Base-by-base conservation (phyloP, 2,113 vertebrate genomes). In the Ammodramus savannarum region DNA sequence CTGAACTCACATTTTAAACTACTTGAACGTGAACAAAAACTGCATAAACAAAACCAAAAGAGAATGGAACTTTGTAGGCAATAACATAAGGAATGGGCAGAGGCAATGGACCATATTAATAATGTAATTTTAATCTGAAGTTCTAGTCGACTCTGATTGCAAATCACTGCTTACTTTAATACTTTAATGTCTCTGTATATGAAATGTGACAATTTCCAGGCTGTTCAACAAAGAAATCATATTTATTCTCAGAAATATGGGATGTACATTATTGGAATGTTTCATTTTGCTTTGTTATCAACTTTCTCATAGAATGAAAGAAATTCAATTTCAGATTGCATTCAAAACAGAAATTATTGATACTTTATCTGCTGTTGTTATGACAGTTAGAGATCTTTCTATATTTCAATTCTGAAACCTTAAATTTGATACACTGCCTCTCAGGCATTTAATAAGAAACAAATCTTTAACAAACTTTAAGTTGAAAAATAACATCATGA, bases 291-390 rank as follows among this genome's bases (percentile, higher is more conserved):
- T 96, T 96, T 94, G 85, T 89, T 97, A 97, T 85, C 77, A 89
- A 69, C 93, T 96, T 95, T 89, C 20, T 68, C n/a, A 69, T 54
- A 54, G 82, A 95, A 93, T 55, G 46, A 93, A 82, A 96, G 68
- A 95, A 96, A 95, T 96, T 96, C 81, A 90, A 90, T 97, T 97
- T 97, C 80, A 93, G 74, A 93, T 91, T 95, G 81, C 72, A 90
- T 80, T 71, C 88, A 91, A 93, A 97, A 27, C 14, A 91, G 67
- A 92, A 95, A 87, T 78, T 85, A 82, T 90, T 93, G 89, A 85
- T 76, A 85, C 52, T 96, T 91, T 93, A 71, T 49, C 76, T 95
- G 48, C 46, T 96, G 27, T 44, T 94, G 85, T 93, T 90, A 71
- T 38, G 92, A 79, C 82, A 94, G 63, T 52, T 91, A 93, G 75